Conservation (phyloP, 1,140 invertebrate species). For the Sinonovacula constricta region DNA sequence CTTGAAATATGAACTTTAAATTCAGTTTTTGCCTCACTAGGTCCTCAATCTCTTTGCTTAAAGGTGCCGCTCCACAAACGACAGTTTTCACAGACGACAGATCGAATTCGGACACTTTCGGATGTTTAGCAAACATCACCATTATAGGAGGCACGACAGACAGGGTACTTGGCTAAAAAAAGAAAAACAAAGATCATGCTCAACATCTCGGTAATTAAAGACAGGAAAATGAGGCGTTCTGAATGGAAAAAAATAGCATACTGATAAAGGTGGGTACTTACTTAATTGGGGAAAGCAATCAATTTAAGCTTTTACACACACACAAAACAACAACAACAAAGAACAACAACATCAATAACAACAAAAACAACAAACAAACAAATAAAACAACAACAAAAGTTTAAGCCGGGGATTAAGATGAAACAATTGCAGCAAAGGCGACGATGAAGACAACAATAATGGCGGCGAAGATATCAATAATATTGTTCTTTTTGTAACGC, state of each 20-base stretch:
- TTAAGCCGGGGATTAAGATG: too few relatives aligned
- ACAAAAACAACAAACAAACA: too few relatives aligned
- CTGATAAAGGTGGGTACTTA: background rate
- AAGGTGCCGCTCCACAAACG: constrained; percentile 26
- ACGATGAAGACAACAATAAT: too few relatives aligned
- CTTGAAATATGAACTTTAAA: constrained; percentile 8
- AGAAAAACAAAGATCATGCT: background rate
- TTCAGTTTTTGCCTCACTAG: constrained; percentile 12
- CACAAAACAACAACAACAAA: too few relatives aligned
- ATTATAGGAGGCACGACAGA: constrained; percentile 29
- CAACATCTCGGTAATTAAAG: background rate
- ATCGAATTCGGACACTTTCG: constrained; percentile 18
- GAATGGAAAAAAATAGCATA: background rate
- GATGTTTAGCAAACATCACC: constrained; percentile 34
- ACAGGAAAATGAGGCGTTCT: background rate
- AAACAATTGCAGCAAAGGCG: too few relatives aligned
- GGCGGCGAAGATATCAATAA: too few relatives aligned
- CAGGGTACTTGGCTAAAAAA: constrained; percentile 7
- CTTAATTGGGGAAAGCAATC: background rate
- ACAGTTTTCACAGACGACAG: constrained; percentile 1
- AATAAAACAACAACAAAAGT: too few relatives aligned
- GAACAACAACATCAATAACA: too few relatives aligned
- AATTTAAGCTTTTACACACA: too few relatives aligned
- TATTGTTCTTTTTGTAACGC: too few relatives aligned
- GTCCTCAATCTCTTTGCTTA: constrained; percentile 23